These are phyloP conservation scores for Parnassius mnemosyne DNA, from an alignment of 2,888 invertebrate species.

Conservation along the genomic window DNA sequence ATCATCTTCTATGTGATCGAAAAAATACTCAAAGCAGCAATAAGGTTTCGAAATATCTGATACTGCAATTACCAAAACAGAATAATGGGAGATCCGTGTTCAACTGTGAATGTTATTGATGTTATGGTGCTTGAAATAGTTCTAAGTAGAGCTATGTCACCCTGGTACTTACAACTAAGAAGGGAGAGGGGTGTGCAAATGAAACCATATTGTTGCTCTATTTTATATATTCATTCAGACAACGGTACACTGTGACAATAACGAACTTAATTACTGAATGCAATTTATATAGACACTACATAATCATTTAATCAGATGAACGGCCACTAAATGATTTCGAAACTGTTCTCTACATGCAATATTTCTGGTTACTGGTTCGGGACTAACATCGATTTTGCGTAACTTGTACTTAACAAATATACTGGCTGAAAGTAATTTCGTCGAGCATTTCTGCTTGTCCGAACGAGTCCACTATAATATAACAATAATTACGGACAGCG, in stretches of 20 bases:
- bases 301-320: slow-evolving; percentile 53
- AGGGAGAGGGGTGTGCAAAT: slow-evolving; percentile 41
- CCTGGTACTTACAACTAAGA: neutral
- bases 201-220: slow-evolving; percentile 68
- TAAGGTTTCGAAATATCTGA: no score
- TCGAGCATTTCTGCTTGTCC: slow-evolving; percentile 20
- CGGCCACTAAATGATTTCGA: slow-evolving; percentile 49
- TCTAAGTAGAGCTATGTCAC: no score
- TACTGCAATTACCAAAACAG: no score
- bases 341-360: slow-evolving; percentile 48
- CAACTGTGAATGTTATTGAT: no score
- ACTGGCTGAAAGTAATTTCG: slow-evolving; percentile 26
- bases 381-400: slow-evolving; percentile 44
- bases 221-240: slow-evolving; percentile 81
- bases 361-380: slow-evolving; percentile 41
- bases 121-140: no score
- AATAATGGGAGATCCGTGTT: no score
- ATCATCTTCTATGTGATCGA: no score
- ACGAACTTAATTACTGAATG: slow-evolving; percentile 75
- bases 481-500: neutral
- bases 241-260: slow-evolving; percentile 81
- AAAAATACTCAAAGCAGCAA: no score
- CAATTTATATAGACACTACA: slow-evolving; percentile 66
- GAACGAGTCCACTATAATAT: slow-evolving; percentile 25
- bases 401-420: slow-evolving; percentile 48